phyloP scores from a whole-genome alignment of 1,140 invertebrate species.

The Drosophila pandora region DNA sequence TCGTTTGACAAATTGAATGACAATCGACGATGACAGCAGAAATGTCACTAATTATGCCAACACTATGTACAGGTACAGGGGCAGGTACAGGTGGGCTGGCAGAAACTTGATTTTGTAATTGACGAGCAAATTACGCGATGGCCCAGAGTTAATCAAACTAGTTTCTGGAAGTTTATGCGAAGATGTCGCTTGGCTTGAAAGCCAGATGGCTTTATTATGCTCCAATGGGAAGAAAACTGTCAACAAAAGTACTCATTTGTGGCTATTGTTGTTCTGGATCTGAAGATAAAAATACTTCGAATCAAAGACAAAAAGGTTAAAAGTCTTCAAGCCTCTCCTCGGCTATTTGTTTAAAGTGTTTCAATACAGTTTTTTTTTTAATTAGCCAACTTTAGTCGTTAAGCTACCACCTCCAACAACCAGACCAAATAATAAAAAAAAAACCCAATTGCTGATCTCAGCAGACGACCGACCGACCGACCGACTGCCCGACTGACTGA shows the following conservation, averaged over 20 bases:
- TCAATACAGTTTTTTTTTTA: not conserved
- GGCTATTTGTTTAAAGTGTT: not conserved
- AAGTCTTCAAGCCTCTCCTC: not conserved
- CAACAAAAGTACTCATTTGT: not conserved
- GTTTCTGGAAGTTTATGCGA: constrained; percentile 50
- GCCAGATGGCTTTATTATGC: constrained; percentile 48
- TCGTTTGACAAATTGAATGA: constrained; percentile 57
- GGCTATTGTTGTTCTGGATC: not conserved
- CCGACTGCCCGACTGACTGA: not conserved
- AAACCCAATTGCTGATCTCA: not conserved
- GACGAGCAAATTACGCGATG: constrained; percentile 51
- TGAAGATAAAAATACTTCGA: not conserved
- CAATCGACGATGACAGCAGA: constrained; percentile 47
- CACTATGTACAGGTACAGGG: constrained; percentile 37
- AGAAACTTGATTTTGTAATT: constrained; percentile 71
- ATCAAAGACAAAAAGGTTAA: not conserved
- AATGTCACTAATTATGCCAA: constrained; percentile 63
- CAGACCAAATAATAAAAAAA: too few species aligned
- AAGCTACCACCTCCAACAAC: constrained; percentile 3
- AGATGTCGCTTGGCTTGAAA: constrained; percentile 38
- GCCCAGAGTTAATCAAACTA: constrained; percentile 47
- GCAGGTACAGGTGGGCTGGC: constrained; percentile 46
- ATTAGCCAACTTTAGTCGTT: constrained; percentile 1
- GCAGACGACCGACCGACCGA: too few species aligned
- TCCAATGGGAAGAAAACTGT: constrained; percentile 4